Percentiles rank a stretch among this genome's conserved stretches.
These are phyloP conservation scores for Henicopernis longicauda DNA, from an alignment of 2,113 vertebrate species.

Conservation along the genomic window DNA sequence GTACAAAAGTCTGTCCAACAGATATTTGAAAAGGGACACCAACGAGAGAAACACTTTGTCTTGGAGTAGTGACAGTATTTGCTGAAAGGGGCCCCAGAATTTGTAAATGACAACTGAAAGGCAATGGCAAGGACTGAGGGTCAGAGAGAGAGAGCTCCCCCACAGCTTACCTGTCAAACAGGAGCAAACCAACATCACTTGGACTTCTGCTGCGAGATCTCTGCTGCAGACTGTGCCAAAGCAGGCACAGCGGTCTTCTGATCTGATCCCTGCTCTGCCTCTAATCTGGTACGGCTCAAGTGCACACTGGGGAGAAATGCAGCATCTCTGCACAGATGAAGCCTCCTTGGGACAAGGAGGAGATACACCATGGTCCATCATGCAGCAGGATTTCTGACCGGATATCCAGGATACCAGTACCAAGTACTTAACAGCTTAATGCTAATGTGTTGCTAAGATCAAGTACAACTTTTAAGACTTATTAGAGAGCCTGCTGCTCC, in stretches of 20 bases:
- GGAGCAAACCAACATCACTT: not conserved
- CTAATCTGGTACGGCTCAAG: not conserved
- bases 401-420: not conserved
- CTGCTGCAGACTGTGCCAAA: not conserved
- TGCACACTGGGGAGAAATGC: accelerated
- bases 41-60: not conserved
- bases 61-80: not conserved
- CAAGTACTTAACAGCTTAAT: not conserved
- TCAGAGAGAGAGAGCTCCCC: not conserved
- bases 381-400: not conserved
- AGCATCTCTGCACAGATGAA: not conserved
- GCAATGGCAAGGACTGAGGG: not conserved
- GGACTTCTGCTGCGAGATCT: not conserved
- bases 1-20: not conserved
- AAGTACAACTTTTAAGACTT: not conserved
- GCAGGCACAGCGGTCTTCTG: not conserved
- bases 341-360: too few relatives aligned
- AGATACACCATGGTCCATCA: not conserved
- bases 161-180: not conserved
- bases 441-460: not conserved
- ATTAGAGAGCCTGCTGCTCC: not conserved
- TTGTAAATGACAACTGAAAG: not conserved
- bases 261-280: not conserved
- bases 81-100: not conserved
- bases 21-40: not conserved